Conservation (phyloP, 1,140 invertebrate species). For the Anthonomus grandis region DNA sequence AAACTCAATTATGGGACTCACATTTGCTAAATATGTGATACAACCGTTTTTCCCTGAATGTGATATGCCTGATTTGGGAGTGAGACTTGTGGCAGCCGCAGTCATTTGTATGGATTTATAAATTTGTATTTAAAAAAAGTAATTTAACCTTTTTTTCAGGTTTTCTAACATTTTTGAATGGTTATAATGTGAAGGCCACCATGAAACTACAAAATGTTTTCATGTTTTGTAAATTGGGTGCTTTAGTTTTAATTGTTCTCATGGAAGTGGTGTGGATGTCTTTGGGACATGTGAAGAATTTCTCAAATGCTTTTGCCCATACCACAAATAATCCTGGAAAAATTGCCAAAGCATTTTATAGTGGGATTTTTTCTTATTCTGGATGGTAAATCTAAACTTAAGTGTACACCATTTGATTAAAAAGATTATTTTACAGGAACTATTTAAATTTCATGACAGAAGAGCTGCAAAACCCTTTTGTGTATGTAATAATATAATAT, state of each 20-base stretch:
- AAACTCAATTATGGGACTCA: slow-evolving; percentile 88
- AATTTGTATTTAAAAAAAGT: too few relatives aligned
- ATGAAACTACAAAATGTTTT: slow-evolving; percentile 86
- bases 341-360: slow-evolving; percentile 89
- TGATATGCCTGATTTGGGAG: slow-evolving; percentile 62
- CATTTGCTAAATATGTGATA: slow-evolving; percentile 86
- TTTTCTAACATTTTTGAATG: slow-evolving; percentile 84
- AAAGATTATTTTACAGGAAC: slow-evolving; percentile 74
- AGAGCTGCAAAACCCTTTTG: slow-evolving; percentile 89
- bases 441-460: slow-evolving; percentile 98
- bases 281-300: slow-evolving; percentile 64
- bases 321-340: slow-evolving; percentile 77
- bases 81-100: slow-evolving; percentile 69
- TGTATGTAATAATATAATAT: slow-evolving; percentile 52
- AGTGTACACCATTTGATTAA: too few relatives aligned
- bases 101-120: slow-evolving; percentile 68
- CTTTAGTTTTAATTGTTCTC: slow-evolving; percentile 76
- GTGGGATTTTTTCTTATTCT: slow-evolving; percentile 94
- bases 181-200: slow-evolving; percentile 82
- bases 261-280: slow-evolving; percentile 74
- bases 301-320: slow-evolving; percentile 73
- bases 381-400: slow-evolving; percentile 75
- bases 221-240: slow-evolving; percentile 85
- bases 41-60: slow-evolving; percentile 78
- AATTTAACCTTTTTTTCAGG: slow-evolving; percentile 58